Evolutionary conservation across 2,888 invertebrate genomes (phyloP), one percentile per base, ranked within the genome.

Genomic region (Pherbina coryleti): DNA sequence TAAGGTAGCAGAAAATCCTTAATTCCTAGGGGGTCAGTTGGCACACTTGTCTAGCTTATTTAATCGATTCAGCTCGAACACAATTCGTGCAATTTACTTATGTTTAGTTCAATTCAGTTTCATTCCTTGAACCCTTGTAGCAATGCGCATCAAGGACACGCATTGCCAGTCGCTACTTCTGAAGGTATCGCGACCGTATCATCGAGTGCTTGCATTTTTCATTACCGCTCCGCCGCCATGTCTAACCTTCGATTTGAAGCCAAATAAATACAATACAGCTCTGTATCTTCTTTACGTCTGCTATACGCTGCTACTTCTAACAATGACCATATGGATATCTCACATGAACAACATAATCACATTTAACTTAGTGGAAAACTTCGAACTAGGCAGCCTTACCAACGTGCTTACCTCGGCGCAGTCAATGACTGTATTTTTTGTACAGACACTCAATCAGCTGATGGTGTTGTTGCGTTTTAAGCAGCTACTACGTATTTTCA

Each of bases 301-400:
- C 2, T 84, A 84, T 62, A 44, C 76, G 8, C n/a, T 79, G 22
- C n/a, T 76, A 1, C 75, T 84, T 0, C 37, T 84, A 0, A 3
- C 78, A 9, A 0, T 81, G 5, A 73, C 74, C 9, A 19, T 79
- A 0, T 82, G 84, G 78, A 79, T 78, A 2, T 79, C 80, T 5
- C 79, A 83, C n/a, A 53, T 79, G 0, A 85, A 83, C 14, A 83
- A 81, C n/a, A 0, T 69, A 1, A n/a, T 76, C 0, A 7, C 19
- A 9, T 81, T 83, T n/a, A 71, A 28, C 34, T 28, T 55, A 11
- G 78, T 84, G 1, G 7, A 60, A 0, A 9, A 9, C 0, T 57
- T 80, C n/a, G 66, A 80, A 3, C 67, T 84, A 37, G 83, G 82
- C 67, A 83, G 84, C n/a, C 83, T 88, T 0, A 86, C 84, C 9